phyloP scores from a whole-genome alignment of 2,113 vertebrate genomes.

The Microtus ochrogaster region DNA sequence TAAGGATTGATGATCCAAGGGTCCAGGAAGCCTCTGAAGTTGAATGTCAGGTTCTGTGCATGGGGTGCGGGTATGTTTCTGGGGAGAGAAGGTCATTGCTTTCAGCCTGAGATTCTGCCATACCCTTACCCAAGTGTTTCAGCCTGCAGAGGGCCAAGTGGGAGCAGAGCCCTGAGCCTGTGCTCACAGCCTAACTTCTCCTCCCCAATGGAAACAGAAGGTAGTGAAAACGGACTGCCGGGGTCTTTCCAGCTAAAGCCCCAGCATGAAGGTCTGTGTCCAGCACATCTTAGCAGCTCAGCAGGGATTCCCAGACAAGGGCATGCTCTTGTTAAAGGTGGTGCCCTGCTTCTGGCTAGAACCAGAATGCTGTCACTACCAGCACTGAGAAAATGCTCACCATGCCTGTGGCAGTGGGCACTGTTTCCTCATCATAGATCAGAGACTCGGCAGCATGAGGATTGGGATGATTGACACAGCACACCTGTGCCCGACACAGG shows the following conservation, averaged over 20 bases:
- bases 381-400: not conserved
- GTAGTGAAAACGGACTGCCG: not conserved
- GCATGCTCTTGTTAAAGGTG: not conserved
- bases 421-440: slow-evolving; percentile 42
- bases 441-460: slow-evolving; percentile 29
- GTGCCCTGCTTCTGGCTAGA: not conserved
- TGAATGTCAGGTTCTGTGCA: not conserved
- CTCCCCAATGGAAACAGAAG: not conserved
- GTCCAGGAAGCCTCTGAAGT: not conserved
- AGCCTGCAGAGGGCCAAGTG: not conserved
- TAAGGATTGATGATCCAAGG: not conserved
- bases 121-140: not conserved
- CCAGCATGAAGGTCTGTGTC: rapidly evolving
- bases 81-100: not conserved
- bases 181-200: not conserved
- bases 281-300: rapidly evolving
- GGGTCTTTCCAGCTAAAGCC: not conserved
- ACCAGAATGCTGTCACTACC: slow-evolving; percentile 6
- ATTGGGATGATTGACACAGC: not conserved
- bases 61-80: rapidly evolving
- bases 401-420: not conserved
- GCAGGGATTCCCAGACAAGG: not conserved
- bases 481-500: not conserved
- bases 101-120: not conserved
- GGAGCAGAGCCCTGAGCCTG: too few species aligned